Evolutionary conservation across 2,888 invertebrate species (phyloP).

Genomic region (Gonocerus acuteangulatus): DNA sequence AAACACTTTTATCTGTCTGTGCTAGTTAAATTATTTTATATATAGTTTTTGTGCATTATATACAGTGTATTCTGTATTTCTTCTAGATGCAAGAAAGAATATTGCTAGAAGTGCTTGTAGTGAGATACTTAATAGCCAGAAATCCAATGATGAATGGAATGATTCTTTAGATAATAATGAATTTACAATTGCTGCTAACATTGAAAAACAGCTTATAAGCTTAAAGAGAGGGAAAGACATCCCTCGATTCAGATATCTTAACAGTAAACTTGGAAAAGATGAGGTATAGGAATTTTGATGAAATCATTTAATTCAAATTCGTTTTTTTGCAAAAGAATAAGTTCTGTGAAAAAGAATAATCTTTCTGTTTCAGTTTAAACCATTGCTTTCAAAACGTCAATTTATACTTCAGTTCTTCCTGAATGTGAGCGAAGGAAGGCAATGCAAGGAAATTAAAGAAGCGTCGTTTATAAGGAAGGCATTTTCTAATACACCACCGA

Average conservation of each 20-base stretch:
- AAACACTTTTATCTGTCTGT: neutral
- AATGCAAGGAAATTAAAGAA: neutral
- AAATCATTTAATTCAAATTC: no score
- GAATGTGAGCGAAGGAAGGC: conserved; percentile 29
- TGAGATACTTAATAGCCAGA: neutral
- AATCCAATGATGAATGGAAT: neutral
- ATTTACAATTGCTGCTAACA: conserved; percentile 37
- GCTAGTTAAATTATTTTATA: neutral
- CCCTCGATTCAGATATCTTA: conserved; percentile 43
- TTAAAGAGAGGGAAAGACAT: conserved; percentile 43
- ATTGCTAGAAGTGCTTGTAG: neutral
- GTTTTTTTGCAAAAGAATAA: no score
- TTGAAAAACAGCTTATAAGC: conserved; percentile 39
- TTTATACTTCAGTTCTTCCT: conserved; percentile 50
- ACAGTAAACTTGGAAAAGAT: conserved; percentile 44
- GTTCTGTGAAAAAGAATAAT: no score
- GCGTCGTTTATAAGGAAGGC: neutral
- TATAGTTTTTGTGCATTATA: neutral
- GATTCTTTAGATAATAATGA: conserved; percentile 36
- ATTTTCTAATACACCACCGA: neutral
- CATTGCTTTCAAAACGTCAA: conserved; percentile 54
- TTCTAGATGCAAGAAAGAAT: conserved; percentile 7
- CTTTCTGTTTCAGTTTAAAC: conserved; percentile 43
- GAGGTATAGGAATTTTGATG: conserved; percentile 33
- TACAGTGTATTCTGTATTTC: neutral